Evolutionary conservation across 2,797 vertebrate genomes (phyloP).

Genomic region (Cottoperca gobio): DNA sequence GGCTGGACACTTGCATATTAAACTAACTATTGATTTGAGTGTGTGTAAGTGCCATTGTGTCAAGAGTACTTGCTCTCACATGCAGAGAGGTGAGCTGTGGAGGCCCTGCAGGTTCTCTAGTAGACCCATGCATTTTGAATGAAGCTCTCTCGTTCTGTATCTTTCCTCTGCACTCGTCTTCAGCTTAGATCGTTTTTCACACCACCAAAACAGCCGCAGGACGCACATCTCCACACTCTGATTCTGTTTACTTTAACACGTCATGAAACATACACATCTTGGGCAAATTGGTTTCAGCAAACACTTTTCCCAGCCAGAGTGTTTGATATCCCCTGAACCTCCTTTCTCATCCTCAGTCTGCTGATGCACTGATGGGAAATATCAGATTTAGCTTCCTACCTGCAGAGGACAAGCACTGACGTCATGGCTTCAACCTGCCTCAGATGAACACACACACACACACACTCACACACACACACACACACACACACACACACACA

Average conservation of each 20-base stretch:
- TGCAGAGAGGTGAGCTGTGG: constrained; percentile 30
- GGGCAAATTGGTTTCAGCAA: constrained; percentile 55
- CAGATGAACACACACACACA: constrained; percentile 10
- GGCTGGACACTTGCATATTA: background rate
- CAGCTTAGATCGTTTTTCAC: constrained; percentile 47
- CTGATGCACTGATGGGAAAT: constrained; percentile 43
- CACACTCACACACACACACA: background rate
- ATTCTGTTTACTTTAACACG: constrained; percentile 61
- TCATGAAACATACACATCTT: constrained; percentile 45
- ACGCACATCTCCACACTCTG: constrained; percentile 39
- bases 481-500: constrained; percentile 13
- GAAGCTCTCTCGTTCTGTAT: constrained; percentile 31
- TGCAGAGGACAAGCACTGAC: constrained; percentile 23
- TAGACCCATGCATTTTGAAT: constrained; percentile 66
- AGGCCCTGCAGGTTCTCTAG: constrained; percentile 27
- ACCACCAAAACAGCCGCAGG: constrained; percentile 60
- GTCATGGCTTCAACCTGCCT: constrained; percentile 32
- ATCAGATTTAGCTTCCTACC: constrained; percentile 24
- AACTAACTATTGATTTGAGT: background rate
- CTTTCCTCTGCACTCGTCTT: constrained; percentile 30
- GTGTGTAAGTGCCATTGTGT: constrained; percentile 3
- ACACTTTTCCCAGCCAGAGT: constrained; percentile 25
- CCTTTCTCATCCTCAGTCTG: constrained; percentile 9
- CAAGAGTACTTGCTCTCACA: constrained; percentile 20
- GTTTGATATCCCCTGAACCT: constrained; percentile 35